These are phyloP conservation scores for Phaedon cochleariae DNA, from an alignment of 2,888 invertebrate species.

Conservation along the genomic window DNA sequence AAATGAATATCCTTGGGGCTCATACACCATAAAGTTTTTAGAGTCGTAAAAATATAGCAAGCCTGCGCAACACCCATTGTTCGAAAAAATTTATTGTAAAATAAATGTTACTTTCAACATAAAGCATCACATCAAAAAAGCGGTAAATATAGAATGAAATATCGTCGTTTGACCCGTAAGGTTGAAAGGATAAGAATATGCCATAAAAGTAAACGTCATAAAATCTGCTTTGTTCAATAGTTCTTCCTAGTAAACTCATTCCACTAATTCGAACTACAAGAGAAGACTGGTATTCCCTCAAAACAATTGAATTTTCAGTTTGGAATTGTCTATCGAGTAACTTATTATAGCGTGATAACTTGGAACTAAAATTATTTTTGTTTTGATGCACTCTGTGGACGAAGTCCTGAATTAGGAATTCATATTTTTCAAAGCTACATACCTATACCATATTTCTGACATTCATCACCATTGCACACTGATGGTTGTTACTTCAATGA, in stretches of 20 bases:
- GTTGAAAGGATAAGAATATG: neutral
- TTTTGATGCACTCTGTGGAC: no score
- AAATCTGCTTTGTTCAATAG: neutral
- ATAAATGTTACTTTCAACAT: slow-evolving; percentile 8
- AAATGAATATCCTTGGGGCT: neutral
- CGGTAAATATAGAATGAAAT: neutral
- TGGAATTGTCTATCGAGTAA: no score
- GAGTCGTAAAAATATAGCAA: neutral
- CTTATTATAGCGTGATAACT: no score
- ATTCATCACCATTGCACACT: no score
- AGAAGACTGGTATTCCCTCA: no score
- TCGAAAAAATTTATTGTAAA: slow-evolving; percentile 8
- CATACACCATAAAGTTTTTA: neutral
- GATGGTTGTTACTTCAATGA: no score
- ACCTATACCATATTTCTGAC: no score
- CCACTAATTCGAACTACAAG: no score
- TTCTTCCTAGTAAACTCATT: neutral
- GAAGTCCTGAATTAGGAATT: no score
- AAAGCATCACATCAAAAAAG: slow-evolving; percentile 5
- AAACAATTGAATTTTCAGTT: no score
- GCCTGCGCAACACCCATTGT: slow-evolving; percentile 7
- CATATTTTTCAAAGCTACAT: no score
- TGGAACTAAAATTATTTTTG: no score
- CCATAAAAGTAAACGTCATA: neutral
- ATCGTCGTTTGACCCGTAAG: neutral